Conservation (phyloP, 2,888 invertebrate genomes). For the Ommatoiulus sabulosus region DNA sequence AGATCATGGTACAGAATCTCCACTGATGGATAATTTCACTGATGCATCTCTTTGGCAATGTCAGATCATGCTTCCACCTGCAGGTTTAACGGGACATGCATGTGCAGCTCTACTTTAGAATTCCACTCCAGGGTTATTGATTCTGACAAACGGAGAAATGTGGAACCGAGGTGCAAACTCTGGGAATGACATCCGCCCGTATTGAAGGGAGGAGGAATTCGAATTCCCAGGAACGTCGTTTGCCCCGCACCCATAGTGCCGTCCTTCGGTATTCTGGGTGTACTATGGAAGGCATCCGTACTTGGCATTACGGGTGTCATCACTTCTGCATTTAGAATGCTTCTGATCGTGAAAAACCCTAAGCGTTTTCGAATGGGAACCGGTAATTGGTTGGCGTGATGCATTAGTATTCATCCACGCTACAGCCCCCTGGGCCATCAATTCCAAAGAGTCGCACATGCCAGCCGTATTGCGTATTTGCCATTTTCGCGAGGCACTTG, state of each 20-base stretch:
- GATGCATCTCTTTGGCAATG: too few species aligned
- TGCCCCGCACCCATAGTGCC: background rate
- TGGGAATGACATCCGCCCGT: background rate
- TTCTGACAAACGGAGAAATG: background rate
- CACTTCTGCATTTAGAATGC: slow-evolving; percentile 10
- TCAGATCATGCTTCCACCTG: too few species aligned
- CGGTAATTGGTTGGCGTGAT: slow-evolving; percentile 24
- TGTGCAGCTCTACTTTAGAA: background rate
- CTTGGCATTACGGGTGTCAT: background rate
- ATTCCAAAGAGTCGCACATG: background rate
- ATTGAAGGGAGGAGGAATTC: too few species aligned
- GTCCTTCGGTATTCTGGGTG: slow-evolving; percentile 4
- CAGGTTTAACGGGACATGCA: too few species aligned
- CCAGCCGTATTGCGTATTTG: background rate
- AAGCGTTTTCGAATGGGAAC: background rate
- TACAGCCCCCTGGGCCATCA: background rate
- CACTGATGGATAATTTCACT: too few species aligned
- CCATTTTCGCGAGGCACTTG: background rate
- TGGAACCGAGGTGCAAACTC: background rate
- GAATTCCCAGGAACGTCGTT: background rate
- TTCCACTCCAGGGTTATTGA: background rate
- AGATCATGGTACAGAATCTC: too few species aligned
- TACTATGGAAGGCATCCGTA: background rate
- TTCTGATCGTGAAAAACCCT: background rate
- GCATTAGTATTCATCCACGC: background rate